These are phyloP conservation scores for Melozone crissalis DNA, from an alignment of 2,113 vertebrate genomes.

Conservation along the genomic window DNA sequence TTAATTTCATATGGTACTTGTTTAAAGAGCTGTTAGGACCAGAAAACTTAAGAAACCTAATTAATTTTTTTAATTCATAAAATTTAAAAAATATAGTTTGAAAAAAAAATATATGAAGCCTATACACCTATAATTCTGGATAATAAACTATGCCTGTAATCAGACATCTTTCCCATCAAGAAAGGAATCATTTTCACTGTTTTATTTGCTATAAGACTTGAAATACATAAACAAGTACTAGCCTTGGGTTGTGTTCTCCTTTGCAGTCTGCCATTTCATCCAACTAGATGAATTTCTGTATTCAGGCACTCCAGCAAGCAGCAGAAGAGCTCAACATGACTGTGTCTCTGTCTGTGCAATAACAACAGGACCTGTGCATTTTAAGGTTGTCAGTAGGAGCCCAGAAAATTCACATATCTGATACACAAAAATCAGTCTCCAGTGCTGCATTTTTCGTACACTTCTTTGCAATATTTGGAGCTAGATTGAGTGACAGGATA, in stretches of 20 bases:
- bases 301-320: background rate
- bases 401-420: background rate
- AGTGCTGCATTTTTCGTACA: background rate
- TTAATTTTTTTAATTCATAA: background rate
- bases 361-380: background rate
- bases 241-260: background rate
- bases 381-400: background rate
- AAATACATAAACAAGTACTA: background rate
- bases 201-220: background rate
- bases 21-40: background rate
- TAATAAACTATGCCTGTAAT: background rate
- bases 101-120: background rate
- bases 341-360: background rate
- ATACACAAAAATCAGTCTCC: background rate
- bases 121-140: background rate
- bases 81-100: background rate
- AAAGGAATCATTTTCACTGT: background rate
- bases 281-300: background rate
- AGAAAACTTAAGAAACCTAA: background rate
- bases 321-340: background rate
- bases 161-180: background rate
- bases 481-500: background rate
- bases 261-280: background rate
- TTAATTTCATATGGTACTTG: background rate
- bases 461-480: background rate